Evolutionary conservation across 2,113 vertebrate genomes (phyloP).

Genomic region (Ochotona curzoniae): DNA sequence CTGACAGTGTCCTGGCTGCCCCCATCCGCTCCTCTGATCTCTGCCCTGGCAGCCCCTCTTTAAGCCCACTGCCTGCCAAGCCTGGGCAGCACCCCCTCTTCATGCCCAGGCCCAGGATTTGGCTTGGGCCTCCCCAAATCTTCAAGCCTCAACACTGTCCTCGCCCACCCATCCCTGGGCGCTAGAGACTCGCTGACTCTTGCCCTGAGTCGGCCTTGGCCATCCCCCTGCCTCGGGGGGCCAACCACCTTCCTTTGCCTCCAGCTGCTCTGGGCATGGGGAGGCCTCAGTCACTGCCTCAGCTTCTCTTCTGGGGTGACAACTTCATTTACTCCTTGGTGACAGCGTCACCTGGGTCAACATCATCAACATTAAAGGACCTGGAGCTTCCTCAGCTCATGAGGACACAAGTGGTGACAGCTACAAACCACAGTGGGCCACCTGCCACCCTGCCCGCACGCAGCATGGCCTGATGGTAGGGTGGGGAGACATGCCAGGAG

Average conservation of each 20-base stretch:
- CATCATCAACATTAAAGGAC: not conserved
- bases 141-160: slow-evolving; percentile 78
- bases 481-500: too few species aligned
- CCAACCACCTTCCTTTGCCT: not conserved
- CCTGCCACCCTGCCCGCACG: too few species aligned
- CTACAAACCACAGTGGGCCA: not conserved
- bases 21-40: slow-evolving; percentile 76
- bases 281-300: not conserved
- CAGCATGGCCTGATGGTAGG: not conserved
- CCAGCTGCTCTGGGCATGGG: not conserved
- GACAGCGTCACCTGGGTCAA: not conserved
- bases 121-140: slow-evolving; percentile 63
- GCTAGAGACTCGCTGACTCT: slow-evolving; percentile 64
- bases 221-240: slow-evolving; percentile 43
- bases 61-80: slow-evolving; percentile 76
- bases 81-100: slow-evolving; percentile 68
- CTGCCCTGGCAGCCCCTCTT: slow-evolving; percentile 78
- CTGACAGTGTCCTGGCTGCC: slow-evolving; percentile 63
- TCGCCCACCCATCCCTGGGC: slow-evolving; percentile 57
- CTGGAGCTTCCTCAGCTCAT: too few species aligned
- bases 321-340: not conserved
- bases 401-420: not conserved
- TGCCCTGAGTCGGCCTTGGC: slow-evolving; percentile 22
- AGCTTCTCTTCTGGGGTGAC: not conserved
- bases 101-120: slow-evolving; percentile 66